These are phyloP conservation scores for Oryctolagus cuniculus DNA, from an alignment of 2,113 vertebrate species.

Conservation along the genomic window mOryCun1.1 NC_091448.1:40448001-40448500, in stretches of 20 bases:
- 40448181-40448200: background rate
- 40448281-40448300: background rate
- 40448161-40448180: background rate
- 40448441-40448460: background rate
- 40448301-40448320: background rate
- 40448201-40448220: background rate
- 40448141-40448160: background rate
- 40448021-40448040: too few relatives aligned
- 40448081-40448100: background rate
- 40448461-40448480: background rate
- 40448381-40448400: background rate
- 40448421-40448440: fast-evolving
- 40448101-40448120: background rate
- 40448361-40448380: background rate
- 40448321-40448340: background rate
- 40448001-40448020: background rate
- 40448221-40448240: background rate
- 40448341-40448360: background rate
- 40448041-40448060: background rate
- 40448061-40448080: background rate
- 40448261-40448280: background rate
- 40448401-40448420: fast-evolving
- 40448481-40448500: background rate
- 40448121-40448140: fast-evolving
- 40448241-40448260: too few relatives aligned